Evolutionary conservation across 1,140 invertebrate species (phyloP).

Genomic region (Papilio dardanus): DNA sequence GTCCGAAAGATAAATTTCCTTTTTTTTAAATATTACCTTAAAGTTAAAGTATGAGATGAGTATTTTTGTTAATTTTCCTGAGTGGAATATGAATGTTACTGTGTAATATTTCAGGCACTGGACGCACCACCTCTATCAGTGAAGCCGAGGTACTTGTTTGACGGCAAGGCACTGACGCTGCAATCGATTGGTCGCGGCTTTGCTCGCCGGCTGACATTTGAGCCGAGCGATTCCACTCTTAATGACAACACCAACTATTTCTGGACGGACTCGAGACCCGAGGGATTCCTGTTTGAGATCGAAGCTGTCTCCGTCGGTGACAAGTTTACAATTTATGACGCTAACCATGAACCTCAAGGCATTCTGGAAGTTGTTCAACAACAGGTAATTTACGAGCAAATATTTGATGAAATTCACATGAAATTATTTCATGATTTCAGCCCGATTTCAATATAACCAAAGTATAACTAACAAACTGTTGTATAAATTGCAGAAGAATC

Average conservation of each 20-base stretch:
- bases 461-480: slow-evolving; percentile 33
- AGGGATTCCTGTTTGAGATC: slow-evolving; percentile 89
- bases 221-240: slow-evolving; percentile 83
- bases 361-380: slow-evolving; percentile 84
- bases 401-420: not conserved
- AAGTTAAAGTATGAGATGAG: slow-evolving; percentile 23
- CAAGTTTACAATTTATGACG: slow-evolving; percentile 87
- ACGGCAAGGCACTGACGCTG: slow-evolving; percentile 85
- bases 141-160: slow-evolving; percentile 83
- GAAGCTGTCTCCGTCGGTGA: slow-evolving; percentile 87
- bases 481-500: slow-evolving; percentile 71
- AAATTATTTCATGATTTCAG: not conserved
- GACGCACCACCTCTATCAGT: slow-evolving; percentile 69
- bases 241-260: slow-evolving; percentile 89
- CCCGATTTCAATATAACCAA: too few relatives aligned
- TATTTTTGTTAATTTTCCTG: slow-evolving; percentile 37
- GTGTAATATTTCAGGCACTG: slow-evolving; percentile 74
- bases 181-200: slow-evolving; percentile 89
- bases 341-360: slow-evolving; percentile 84
- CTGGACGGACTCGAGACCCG: slow-evolving; percentile 89
- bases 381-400: slow-evolving; percentile 76
- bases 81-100: slow-evolving; percentile 45
- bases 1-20: slow-evolving; percentile 28
- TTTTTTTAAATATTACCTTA: slow-evolving; percentile 16
- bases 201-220: slow-evolving; percentile 88